phyloP scores from a whole-genome alignment of 2,797 vertebrate genomes.

The Schizothorax lantsangensis region DNA sequence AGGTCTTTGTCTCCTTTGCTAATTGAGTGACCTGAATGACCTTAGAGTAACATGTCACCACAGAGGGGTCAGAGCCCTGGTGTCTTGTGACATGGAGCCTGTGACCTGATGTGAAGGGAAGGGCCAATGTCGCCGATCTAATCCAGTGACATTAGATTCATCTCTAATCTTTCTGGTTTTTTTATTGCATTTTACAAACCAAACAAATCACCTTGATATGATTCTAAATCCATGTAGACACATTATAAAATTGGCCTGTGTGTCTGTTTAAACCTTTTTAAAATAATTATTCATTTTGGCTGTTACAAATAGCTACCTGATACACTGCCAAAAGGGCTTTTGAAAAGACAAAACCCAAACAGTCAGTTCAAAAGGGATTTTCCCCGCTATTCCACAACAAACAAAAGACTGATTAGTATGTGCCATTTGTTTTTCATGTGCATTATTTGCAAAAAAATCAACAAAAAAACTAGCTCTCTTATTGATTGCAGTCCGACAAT shows the following conservation, averaged over 20 bases:
- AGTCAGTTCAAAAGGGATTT: conserved; percentile 32
- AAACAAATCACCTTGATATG: not conserved
- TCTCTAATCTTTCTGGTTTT: not conserved
- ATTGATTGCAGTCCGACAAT: conserved; percentile 68
- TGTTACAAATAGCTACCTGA: conserved; percentile 20
- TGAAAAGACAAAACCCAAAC: conserved; percentile 29
- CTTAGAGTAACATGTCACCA: conserved; percentile 70
- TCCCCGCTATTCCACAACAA: conserved; percentile 31
- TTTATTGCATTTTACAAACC: not conserved
- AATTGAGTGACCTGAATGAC: conserved; percentile 76
- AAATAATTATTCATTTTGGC: conserved; percentile 2
- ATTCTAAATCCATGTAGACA: not conserved
- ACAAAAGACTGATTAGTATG: conserved; percentile 48
- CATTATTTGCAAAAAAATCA: conserved; percentile 49
- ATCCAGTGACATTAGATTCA: not conserved
- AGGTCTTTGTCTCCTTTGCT: conserved; percentile 76
- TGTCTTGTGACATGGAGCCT: conserved; percentile 43
- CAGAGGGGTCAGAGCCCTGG: conserved; percentile 54
- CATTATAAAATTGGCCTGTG: not conserved
- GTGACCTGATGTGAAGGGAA: conserved; percentile 39
- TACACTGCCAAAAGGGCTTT: conserved; percentile 15
- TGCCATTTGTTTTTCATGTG: conserved; percentile 53
- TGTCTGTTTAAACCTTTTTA: conserved; percentile 3
- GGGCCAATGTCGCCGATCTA: conserved; percentile 24
- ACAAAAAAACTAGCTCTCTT: conserved; percentile 47